A percentile compares a stretch with the other conserved stretches of the same genome.
Evolutionary conservation across 2,888 invertebrate species (phyloP).

Genomic region (Galerucella nymphaeae): DNA sequence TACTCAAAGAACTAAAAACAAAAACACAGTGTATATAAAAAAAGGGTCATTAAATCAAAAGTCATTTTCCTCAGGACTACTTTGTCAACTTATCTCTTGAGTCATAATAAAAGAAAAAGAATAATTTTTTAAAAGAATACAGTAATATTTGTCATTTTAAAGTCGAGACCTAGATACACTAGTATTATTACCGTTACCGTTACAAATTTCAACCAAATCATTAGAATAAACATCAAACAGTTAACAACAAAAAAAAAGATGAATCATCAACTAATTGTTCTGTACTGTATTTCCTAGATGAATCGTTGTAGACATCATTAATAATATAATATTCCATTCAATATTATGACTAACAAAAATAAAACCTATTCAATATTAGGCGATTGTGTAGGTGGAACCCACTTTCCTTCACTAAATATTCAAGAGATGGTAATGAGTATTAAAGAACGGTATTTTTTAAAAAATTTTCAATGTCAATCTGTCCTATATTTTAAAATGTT

Average conservation of each 20-base stretch:
- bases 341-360: background rate
- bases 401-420: background rate
- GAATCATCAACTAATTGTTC: background rate
- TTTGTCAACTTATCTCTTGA: no score
- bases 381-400: background rate
- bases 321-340: background rate
- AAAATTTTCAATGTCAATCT: background rate
- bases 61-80: no score
- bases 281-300: background rate
- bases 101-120: no score
- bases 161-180: no score
- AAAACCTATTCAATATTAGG: background rate
- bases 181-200: no score
- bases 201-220: background rate
- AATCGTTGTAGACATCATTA: background rate
- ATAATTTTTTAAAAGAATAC: no score
- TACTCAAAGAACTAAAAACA: no score
- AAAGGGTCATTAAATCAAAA: no score
- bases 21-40: no score
- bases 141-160: no score
- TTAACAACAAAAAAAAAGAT: background rate
- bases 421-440: background rate
- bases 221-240: background rate
- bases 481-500: background rate
- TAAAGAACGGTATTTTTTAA: conserved; percentile 3